These are phyloP conservation scores for Lagorchestes hirsutus DNA, from an alignment of 2,797 vertebrate species.

Conservation along the genomic window DNA sequence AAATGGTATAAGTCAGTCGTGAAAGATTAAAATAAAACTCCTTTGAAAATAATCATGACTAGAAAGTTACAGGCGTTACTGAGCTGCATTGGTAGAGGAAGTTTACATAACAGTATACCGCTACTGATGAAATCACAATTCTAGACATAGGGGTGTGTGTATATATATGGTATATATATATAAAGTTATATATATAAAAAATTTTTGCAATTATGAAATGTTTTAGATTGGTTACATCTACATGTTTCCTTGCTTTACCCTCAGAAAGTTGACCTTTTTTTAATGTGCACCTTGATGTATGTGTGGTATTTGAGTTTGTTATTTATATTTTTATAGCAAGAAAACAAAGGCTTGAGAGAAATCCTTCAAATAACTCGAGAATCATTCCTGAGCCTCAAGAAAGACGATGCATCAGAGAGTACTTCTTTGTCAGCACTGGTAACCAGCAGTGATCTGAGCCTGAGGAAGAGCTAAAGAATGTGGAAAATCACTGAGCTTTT, in stretches of 20 bases:
- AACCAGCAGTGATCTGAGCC: constrained; percentile 92
- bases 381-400: constrained; percentile 94
- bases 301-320: constrained; percentile 60
- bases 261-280: not conserved
- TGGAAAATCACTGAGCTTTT: constrained; percentile 57
- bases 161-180: too few species aligned
- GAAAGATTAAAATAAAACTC: constrained; percentile 38
- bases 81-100: not conserved
- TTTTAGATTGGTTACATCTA: constrained; percentile 10
- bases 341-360: constrained; percentile 96
- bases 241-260: not conserved
- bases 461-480: constrained; percentile 92
- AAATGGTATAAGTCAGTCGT: constrained; percentile 23
- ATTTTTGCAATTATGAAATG: constrained; percentile 13
- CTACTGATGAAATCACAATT: not conserved
- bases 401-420: constrained; percentile 92
- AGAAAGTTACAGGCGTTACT: not conserved
- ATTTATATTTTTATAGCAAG: constrained; percentile 88
- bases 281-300: constrained; percentile 1
- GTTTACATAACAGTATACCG: not conserved
- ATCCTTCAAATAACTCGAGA: constrained; percentile 97
- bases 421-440: constrained; percentile 92
- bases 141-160: not conserved
- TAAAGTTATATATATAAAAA: not conserved
- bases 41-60: not conserved